Percentiles rank a stretch among this genome's conserved stretches.
Conservation (phyloP, 2,888 invertebrate species). For the Lydus trimaculatus region DNA sequence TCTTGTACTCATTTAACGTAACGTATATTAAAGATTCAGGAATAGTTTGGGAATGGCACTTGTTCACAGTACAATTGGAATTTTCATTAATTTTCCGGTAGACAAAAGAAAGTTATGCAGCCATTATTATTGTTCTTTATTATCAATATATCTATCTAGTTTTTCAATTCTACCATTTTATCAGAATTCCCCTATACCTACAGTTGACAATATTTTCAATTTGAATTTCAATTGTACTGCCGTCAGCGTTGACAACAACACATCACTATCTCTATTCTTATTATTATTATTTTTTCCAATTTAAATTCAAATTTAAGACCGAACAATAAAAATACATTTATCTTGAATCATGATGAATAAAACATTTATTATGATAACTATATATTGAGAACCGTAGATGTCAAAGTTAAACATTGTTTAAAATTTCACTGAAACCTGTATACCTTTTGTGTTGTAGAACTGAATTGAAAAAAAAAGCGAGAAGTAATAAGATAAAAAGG, state of each 20-base stretch:
- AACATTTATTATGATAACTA: no score
- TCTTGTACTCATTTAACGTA: no score
- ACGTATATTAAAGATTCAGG: no score
- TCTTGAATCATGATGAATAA: neutral
- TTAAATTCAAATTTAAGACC: neutral
- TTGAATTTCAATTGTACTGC: neutral
- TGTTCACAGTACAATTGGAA: neutral
- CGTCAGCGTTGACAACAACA: neutral
- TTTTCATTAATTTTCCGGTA: neutral
- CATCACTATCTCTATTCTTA: neutral
- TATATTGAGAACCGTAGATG: no score
- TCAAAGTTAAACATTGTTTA: no score
- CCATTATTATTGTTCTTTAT: neutral
- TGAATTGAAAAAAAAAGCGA: neutral
- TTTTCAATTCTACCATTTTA: neutral
- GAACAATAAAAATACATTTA: neutral
- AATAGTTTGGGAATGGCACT: neutral
- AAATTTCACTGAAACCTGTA: no score
- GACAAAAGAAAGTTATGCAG: neutral
- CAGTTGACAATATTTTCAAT: neutral
- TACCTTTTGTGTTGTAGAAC: no score
- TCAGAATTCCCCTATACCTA: neutral
- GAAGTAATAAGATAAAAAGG: neutral
- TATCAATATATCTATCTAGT: neutral
- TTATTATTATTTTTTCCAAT: neutral